Evolutionary conservation across 2,113 vertebrate species (phyloP).

Genomic region (Gopherus evgoodei): DNA sequence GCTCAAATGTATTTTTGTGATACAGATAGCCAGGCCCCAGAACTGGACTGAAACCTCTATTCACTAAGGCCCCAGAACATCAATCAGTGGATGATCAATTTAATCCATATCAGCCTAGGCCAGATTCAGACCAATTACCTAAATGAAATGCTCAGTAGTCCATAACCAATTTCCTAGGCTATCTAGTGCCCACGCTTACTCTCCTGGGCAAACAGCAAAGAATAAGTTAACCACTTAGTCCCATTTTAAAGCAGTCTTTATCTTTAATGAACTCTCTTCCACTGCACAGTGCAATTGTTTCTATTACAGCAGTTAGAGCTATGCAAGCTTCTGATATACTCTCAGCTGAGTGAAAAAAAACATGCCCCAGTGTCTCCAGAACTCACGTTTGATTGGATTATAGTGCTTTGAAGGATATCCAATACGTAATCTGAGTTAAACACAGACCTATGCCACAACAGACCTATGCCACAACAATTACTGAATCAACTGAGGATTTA

Average conservation of each 20-base stretch:
- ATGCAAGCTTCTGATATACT: neutral
- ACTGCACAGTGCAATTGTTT: neutral
- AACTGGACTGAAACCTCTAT: neutral
- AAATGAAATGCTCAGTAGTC: neutral
- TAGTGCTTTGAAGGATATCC: neutral
- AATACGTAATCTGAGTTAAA: rapidly evolving
- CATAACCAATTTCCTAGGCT: neutral
- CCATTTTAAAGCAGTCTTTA: neutral
- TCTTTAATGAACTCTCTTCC: neutral
- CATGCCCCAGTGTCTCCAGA: neutral
- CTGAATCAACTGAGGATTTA: neutral
- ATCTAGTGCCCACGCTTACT: neutral
- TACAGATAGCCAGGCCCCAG: neutral
- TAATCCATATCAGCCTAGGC: neutral
- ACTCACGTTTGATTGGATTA: neutral
- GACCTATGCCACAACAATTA: neutral
- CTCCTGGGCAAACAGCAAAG: neutral
- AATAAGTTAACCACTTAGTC: neutral
- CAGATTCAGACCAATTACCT: neutral
- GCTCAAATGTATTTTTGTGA: neutral
- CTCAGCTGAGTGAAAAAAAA: neutral
- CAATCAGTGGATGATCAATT: neutral
- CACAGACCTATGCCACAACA: neutral
- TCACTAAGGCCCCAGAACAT: neutral
- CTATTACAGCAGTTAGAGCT: neutral